Evolutionary conservation across 2,797 vertebrate genomes (phyloP).

Genomic region (Brachymystax lenok): DNA sequence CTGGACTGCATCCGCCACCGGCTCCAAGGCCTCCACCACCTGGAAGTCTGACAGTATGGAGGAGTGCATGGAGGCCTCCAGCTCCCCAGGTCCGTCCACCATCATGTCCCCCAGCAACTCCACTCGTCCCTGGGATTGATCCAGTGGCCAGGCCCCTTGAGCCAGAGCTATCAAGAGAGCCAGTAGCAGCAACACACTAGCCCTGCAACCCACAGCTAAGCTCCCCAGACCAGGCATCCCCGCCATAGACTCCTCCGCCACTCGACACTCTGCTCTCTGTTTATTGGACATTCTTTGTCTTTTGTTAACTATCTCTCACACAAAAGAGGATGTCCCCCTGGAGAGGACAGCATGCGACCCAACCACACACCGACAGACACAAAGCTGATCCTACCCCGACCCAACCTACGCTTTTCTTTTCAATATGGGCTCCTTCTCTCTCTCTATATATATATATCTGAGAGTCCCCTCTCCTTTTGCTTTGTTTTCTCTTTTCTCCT

Average conservation of each 20-base stretch:
- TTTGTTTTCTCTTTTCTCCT: slow-evolving; percentile 14
- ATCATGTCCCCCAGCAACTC: slow-evolving; percentile 79
- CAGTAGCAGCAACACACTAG: slow-evolving; percentile 71
- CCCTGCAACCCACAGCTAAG: slow-evolving; percentile 64
- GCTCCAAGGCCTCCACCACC: slow-evolving; percentile 53
- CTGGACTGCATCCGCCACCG: neutral
- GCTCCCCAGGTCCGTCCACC: slow-evolving; percentile 69
- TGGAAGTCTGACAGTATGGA: slow-evolving; percentile 80
- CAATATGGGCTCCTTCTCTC: slow-evolving; percentile 8
- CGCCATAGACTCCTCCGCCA: slow-evolving; percentile 17
- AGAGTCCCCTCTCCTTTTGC: slow-evolving; percentile 25
- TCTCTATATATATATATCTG: slow-evolving; percentile 18
- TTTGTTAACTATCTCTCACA: slow-evolving; percentile 52
- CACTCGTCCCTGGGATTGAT: slow-evolving; percentile 68
- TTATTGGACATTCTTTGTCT: slow-evolving; percentile 62
- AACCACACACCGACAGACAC: slow-evolving; percentile 47
- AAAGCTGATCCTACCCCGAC: neutral
- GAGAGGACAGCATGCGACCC: slow-evolving; percentile 70
- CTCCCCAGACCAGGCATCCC: slow-evolving; percentile 8
- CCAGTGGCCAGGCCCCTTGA: slow-evolving; percentile 70
- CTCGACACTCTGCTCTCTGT: slow-evolving; percentile 18
- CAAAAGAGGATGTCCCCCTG: slow-evolving; percentile 59
- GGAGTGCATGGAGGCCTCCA: slow-evolving; percentile 95
- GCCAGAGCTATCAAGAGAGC: slow-evolving; percentile 59
- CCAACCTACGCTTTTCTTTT: slow-evolving; percentile 36